Percentiles rank a stretch among this genome's conserved stretches.
phyloP scores from a whole-genome alignment of 2,113 vertebrate species.

The Cnemophilus loriae region DNA sequence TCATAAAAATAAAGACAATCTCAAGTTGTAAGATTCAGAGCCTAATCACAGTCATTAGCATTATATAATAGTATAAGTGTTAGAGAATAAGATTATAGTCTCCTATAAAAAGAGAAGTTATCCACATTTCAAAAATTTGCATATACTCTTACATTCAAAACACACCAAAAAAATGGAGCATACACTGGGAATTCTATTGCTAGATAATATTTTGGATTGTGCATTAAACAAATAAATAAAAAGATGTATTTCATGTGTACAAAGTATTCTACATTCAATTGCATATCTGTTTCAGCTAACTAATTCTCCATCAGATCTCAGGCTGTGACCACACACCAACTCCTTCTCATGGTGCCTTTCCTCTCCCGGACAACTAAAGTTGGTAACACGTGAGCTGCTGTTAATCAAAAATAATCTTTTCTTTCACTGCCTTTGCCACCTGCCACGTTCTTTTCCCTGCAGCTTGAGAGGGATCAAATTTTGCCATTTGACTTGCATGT shows the following conservation, averaged over 20 bases:
- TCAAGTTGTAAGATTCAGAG: neutral
- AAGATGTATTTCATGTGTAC: accelerated
- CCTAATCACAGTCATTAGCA: neutral
- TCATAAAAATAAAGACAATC: neutral
- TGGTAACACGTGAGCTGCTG: accelerated
- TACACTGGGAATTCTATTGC: neutral
- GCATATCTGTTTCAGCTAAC: neutral
- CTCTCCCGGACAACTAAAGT: neutral
- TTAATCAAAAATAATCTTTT: neutral
- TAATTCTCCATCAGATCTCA: neutral
- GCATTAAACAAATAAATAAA: neutral
- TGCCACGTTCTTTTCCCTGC: neutral
- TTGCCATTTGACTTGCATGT: neutral
- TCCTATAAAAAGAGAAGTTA: neutral
- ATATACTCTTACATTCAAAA: neutral
- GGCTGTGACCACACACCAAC: neutral
- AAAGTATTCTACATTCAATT: neutral
- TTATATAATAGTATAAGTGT: neutral
- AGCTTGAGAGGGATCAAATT: neutral
- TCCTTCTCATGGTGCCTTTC: neutral
- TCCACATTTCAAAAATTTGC: neutral
- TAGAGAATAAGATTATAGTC: neutral
- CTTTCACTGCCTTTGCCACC: neutral
- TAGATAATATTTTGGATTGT: neutral
- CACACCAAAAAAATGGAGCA: neutral